These are phyloP conservation scores for Neodiprion fabricii DNA, from an alignment of 1,140 invertebrate species.

Conservation along the genomic window DNA sequence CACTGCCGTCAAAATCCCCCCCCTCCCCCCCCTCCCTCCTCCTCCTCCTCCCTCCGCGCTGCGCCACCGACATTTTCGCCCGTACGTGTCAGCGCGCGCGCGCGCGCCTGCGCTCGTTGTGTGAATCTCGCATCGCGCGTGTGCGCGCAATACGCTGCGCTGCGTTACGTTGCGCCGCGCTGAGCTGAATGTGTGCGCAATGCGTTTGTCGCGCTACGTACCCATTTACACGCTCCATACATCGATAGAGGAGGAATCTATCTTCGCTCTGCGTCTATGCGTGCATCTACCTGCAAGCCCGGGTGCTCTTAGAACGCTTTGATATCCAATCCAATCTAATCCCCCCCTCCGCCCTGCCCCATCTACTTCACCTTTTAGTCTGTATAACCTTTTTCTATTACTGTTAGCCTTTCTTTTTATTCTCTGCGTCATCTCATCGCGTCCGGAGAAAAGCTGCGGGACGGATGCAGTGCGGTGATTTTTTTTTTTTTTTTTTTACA, in stretches of 20 bases:
- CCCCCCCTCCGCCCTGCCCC: no score
- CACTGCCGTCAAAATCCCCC: no score
- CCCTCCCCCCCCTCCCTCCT: no score
- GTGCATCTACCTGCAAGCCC: neutral
- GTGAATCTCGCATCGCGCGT: neutral
- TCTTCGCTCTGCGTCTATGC: neutral
- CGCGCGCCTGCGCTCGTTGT: neutral
- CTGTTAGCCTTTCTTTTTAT: no score
- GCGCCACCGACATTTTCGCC: neutral
- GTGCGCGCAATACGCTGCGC: conserved; percentile 1
- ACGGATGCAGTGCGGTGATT: no score
- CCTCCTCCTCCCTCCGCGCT: no score
- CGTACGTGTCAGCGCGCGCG: conserved; percentile 12
- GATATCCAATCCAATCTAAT: neutral
- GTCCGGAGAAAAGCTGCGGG: no score
- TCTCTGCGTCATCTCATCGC: no score
- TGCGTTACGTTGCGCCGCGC: neutral
- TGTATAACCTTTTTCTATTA: no score
- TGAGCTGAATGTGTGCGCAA: neutral
- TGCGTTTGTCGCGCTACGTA: neutral
- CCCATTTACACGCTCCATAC: neutral
- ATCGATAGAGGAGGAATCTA: neutral
- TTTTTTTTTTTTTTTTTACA: no score
- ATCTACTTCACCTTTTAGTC: no score
- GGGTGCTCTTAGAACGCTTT: neutral